Conservation (phyloP, 1,140 invertebrate species). For the Eubasilissa regina region DNA sequence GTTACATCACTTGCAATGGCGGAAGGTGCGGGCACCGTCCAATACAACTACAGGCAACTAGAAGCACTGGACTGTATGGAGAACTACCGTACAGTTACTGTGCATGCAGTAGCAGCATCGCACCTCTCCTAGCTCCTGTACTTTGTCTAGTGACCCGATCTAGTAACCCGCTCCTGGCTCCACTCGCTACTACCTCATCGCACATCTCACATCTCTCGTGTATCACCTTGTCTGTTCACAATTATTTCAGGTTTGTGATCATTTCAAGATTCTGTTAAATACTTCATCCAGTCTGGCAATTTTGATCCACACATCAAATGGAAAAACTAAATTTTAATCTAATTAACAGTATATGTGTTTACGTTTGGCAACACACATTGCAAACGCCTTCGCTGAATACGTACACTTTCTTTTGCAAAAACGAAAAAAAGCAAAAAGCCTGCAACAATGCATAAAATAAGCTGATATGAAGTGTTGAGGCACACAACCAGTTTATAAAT, state of each 20-base stretch:
- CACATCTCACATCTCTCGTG: too few species aligned
- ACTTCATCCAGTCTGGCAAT: too few species aligned
- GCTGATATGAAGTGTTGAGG: conserved; percentile 57
- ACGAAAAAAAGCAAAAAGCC: conserved; percentile 58
- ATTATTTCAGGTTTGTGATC: too few species aligned
- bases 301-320: too few species aligned
- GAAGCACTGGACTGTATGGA: conserved; percentile 68
- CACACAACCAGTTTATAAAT: conserved; percentile 49
- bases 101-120: conserved; percentile 28
- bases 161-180: not conserved
- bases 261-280: too few species aligned
- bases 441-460: conserved; percentile 59
- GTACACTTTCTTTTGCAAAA: conserved; percentile 49
- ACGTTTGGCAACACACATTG: too few species aligned
- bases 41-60: conserved; percentile 67
- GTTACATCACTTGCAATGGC: conserved; percentile 66
- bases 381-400: not conserved
- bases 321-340: too few species aligned
- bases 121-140: conserved; percentile 12
- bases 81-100: conserved; percentile 46
- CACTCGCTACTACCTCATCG: not conserved
- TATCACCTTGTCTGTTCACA: too few species aligned
- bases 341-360: too few species aligned
- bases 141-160: conserved; percentile 11
- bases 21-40: conserved; percentile 58